phyloP scores from a whole-genome alignment of 2,797 vertebrate species.

The Gallinago solitaria region DNA sequence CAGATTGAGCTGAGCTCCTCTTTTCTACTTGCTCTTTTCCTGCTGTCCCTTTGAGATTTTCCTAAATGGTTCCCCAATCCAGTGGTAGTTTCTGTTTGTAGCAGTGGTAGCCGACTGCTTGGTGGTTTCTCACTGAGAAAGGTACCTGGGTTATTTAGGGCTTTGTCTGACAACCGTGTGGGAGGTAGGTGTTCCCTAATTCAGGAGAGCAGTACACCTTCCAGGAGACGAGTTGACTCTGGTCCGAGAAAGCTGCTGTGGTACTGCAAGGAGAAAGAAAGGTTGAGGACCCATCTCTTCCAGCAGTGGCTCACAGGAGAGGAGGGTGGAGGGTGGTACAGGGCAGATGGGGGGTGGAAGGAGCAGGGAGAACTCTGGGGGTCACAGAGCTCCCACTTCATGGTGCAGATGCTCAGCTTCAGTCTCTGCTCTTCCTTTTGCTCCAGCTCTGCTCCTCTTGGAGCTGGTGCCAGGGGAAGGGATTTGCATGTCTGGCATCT shows the following conservation, averaged over 20 bases:
- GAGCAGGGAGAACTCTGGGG: background rate
- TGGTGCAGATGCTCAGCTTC: background rate
- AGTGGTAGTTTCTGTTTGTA: background rate
- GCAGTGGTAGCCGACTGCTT: background rate
- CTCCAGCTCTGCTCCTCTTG: background rate
- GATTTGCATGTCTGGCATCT: conserved; percentile 30
- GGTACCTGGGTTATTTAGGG: background rate
- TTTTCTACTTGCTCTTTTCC: background rate
- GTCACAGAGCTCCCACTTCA: background rate
- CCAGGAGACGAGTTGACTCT: background rate
- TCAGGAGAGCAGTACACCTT: background rate
- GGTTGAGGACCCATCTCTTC: background rate
- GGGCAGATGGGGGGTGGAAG: background rate
- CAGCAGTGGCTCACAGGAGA: background rate
- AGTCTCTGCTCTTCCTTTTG: background rate
- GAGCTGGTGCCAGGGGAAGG: background rate
- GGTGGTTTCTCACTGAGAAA: background rate
- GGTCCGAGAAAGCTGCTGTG: background rate
- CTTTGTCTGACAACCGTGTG: background rate
- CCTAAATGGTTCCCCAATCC: background rate
- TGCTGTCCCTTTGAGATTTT: background rate
- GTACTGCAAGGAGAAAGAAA: background rate
- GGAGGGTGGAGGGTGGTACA: rapidly evolving
- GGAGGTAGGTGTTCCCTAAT: background rate
- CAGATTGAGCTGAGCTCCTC: background rate